phyloP scores from a whole-genome alignment of 2,797 vertebrate genomes.

The Sebastes goodei region DNA sequence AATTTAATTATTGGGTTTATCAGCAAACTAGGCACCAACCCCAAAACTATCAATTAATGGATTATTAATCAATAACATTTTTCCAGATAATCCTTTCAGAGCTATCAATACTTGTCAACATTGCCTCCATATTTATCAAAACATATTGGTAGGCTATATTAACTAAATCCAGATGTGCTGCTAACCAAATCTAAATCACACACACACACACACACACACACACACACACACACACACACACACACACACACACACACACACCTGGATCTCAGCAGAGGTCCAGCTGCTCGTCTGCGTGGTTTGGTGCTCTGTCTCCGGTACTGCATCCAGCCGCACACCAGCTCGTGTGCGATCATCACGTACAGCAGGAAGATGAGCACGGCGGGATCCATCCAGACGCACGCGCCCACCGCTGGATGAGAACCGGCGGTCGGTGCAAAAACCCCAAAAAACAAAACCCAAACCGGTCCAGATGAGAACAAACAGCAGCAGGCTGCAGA shows the following conservation, averaged over 20 bases:
- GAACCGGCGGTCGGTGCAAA: neutral
- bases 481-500: neutral
- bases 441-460: too few species aligned
- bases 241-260: conserved; percentile 55
- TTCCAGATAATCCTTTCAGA: neutral
- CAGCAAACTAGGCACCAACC: neutral
- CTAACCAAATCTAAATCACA: neutral
- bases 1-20: neutral
- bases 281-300: conserved; percentile 76
- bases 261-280: conserved; percentile 83
- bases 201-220: conserved; percentile 24
- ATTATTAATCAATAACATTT: neutral
- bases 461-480: neutral
- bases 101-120: neutral
- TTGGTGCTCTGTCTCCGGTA: conserved; percentile 83
- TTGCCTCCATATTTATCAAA: neutral
- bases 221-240: conserved; percentile 55
- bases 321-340: conserved; percentile 91
- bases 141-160: neutral
- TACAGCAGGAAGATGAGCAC: conserved; percentile 91
- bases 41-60: neutral
- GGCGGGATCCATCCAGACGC: conserved; percentile 85
- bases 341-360: conserved; percentile 90
- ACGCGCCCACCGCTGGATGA: conserved; percentile 8
- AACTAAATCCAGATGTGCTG: neutral